Evolutionary conservation across 23 tunicate species (phyloP).

Genomic region (Diplosoma virens): DNA sequence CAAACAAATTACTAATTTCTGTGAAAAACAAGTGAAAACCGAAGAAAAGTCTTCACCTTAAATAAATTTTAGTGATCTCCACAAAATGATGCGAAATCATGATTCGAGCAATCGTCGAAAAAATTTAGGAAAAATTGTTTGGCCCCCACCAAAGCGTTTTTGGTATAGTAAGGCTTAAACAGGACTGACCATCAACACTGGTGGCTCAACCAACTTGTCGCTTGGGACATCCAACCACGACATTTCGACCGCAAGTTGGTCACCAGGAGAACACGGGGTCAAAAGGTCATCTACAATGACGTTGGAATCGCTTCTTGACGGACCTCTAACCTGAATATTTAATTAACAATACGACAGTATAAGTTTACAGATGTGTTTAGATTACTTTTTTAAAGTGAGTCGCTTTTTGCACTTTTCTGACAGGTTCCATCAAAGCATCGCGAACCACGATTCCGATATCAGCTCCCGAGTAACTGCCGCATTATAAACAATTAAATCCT

Average conservation of each 20-base stretch:
- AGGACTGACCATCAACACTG: constrained; percentile 60
- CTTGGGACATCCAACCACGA: constrained; percentile 89
- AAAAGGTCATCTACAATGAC: constrained; percentile 87
- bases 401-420: constrained; percentile 89
- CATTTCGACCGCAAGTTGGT: constrained; percentile 79
- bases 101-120: too few species aligned
- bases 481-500: too few species aligned
- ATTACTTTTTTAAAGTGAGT: constrained; percentile 77
- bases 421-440: constrained; percentile 94
- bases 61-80: too few species aligned
- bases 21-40: too few species aligned
- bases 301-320: constrained; percentile 69
- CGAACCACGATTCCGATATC: constrained; percentile 86
- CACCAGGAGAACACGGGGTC: constrained; percentile 93
- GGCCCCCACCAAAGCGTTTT: too few species aligned
- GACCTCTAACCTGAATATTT: constrained; percentile 54
- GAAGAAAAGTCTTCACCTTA: too few species aligned
- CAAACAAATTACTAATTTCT: too few species aligned
- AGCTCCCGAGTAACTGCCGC: constrained; percentile 85
- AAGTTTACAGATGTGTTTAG: not conserved
- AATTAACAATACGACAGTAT: not conserved
- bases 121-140: too few species aligned
- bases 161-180: too few species aligned
- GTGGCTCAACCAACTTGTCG: constrained; percentile 82
- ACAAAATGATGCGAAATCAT: too few species aligned